Evolutionary conservation across 2,888 invertebrate genomes (phyloP).

Genomic region (Lasioglossum zephyrum): DNA sequence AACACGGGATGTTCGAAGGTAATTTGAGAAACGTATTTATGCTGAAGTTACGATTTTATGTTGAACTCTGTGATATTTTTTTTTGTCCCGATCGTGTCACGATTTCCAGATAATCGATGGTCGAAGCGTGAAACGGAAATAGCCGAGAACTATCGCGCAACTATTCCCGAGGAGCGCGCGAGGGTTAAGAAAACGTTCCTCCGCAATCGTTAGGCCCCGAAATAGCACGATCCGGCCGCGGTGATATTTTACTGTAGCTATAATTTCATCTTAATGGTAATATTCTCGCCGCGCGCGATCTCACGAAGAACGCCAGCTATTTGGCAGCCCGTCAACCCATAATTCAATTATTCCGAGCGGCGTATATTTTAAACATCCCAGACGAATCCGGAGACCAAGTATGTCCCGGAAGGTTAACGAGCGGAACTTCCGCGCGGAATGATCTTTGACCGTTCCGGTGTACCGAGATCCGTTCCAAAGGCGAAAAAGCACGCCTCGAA

Average conservation of each 20-base stretch:
- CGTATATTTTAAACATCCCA: neutral
- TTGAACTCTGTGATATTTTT: neutral
- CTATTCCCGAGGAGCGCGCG: neutral
- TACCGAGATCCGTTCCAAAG: neutral
- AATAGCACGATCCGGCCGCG: neutral
- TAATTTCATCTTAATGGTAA: slow-evolving; percentile 5
- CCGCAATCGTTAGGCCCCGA: neutral
- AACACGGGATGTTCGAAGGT: too few relatives aligned
- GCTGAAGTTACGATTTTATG: neutral
- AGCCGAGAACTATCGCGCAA: neutral
- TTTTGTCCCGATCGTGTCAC: neutral
- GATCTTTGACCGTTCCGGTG: neutral
- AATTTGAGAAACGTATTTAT: too few relatives aligned
- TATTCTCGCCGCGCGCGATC: neutral
- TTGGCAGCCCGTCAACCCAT: slow-evolving; percentile 7
- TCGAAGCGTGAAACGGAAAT: neutral
- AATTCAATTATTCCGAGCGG: slow-evolving; percentile 12
- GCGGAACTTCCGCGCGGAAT: slow-evolving; percentile 1
- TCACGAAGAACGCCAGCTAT: neutral
- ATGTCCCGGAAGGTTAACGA: neutral
- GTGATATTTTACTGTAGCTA: neutral
- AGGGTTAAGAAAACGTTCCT: neutral
- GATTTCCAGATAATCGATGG: neutral
- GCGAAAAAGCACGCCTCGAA: neutral
- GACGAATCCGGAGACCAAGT: neutral